Evolutionary conservation across 2,113 vertebrate species (phyloP), one percentile per base, ranked within the genome.

Genomic region (Chauna torquata): DNA sequence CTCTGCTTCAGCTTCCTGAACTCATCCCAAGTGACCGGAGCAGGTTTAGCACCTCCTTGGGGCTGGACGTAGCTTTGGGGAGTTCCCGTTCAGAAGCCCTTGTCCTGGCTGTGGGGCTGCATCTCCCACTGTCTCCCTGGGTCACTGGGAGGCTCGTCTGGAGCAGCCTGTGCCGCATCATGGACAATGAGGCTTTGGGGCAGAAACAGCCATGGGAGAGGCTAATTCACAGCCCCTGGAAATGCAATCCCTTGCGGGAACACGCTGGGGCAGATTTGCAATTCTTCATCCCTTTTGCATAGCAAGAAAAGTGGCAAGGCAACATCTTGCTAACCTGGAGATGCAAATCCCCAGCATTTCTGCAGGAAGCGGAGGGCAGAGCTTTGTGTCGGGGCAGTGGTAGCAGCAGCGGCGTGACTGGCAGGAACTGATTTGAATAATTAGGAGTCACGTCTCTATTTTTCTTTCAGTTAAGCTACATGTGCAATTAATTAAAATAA

Each of bases 401-500:
- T 79, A 96, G 92, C 93, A 90, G 77, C 80, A 36, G 81, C 0
- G 0, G 64, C 95, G 38, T 72, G 82, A 95, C 89, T 95, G 93
- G 82, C 74, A 95, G 88, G 75, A 93, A 64, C 94, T 85, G 91
- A 97, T 96, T 94, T 96, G 94, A 96, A 95, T 93, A 97, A 96
- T 96, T 93, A 86, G 94, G 94, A 93, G 96, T 96, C 95, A 94
- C 71, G 4, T 94, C 96, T 96, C 93, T 94, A 91, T 97, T 97
- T 97, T 97, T 91, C 96, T 95, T 97, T 95, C 96, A 70, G 95
- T 96, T 94, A 95, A 95, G 97, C 95, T 94, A 93, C 94, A 95
- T 96, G 86, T 95, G 96, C 95, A 94, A 97, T 97, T 97, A 97
- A 97, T 97, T 97, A 97, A 96, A 97, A 97, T 97, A 97, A 97